Conservation (phyloP, 2,888 invertebrate species). For the Brachynemurus nebulosus region DNA sequence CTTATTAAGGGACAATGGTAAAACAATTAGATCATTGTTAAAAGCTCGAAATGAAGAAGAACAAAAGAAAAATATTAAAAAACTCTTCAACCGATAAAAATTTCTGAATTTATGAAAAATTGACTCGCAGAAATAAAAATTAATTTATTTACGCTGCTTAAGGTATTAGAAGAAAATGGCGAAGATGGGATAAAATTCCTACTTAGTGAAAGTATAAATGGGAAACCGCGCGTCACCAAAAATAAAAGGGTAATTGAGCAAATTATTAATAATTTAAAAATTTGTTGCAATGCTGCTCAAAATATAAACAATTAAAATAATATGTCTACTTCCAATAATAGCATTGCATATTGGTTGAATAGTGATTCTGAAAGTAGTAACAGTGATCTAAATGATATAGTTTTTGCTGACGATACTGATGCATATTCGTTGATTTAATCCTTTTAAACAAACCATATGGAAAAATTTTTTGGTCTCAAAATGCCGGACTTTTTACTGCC, state of each 20-base stretch:
- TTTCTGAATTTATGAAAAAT: background rate
- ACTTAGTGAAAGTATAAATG: background rate
- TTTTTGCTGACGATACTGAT: too few relatives aligned
- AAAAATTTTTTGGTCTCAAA: too few relatives aligned
- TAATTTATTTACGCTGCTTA: background rate
- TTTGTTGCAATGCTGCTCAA: too few relatives aligned
- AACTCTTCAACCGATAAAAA: background rate
- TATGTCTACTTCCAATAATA: too few relatives aligned
- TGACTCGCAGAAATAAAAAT: background rate
- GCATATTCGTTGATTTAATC: too few relatives aligned
- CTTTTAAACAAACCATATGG: too few relatives aligned
- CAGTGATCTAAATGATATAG: too few relatives aligned
- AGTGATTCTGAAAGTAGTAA: too few relatives aligned
- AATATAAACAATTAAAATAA: too few relatives aligned
- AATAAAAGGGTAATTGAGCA: background rate
- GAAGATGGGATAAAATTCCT: background rate
- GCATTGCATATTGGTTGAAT: too few relatives aligned
- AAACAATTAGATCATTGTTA: background rate
- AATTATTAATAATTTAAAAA: too few relatives aligned
- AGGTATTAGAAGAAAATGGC: background rate
- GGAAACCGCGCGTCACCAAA: background rate
- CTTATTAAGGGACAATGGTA: background rate
- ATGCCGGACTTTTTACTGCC: too few relatives aligned
- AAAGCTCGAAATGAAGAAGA: background rate
- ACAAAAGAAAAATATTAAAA: background rate